These are phyloP conservation scores for Physocephala rufipes DNA, from an alignment of 2,888 invertebrate species.

Conservation along the genomic window DNA sequence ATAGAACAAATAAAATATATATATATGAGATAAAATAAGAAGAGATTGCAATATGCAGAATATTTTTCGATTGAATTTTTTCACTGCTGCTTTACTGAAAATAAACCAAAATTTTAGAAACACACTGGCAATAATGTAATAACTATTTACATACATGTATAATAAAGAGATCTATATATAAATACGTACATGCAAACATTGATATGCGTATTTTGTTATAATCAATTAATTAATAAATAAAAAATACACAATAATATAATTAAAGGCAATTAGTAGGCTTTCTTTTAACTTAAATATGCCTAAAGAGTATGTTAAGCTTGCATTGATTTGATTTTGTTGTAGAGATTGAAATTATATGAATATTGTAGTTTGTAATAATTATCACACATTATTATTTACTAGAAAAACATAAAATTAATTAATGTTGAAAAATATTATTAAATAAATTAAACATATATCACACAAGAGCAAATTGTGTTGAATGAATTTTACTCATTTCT, in stretches of 20 bases:
- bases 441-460: slow-evolving; percentile 4
- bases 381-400: slow-evolving; percentile 1
- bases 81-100: slow-evolving; percentile 32
- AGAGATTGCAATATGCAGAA: slow-evolving; percentile 5
- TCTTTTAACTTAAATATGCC: not conserved
- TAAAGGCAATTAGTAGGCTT: slow-evolving; percentile 18
- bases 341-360: not conserved
- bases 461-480: slow-evolving; percentile 25
- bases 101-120: slow-evolving; percentile 6
- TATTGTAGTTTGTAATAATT: not conserved
- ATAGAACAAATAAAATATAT: not conserved
- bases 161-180: slow-evolving; percentile 4
- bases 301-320: not conserved
- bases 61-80: slow-evolving; percentile 35
- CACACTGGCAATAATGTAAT: slow-evolving; percentile 29
- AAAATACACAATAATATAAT: not conserved
- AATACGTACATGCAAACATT: not conserved
- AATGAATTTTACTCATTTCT: slow-evolving; percentile 21
- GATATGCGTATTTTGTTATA: no score
- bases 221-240: no score
- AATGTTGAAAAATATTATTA: slow-evolving; percentile 1
- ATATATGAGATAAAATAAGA: no score
- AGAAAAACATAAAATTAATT: not conserved
- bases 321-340: not conserved
- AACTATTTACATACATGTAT: not conserved